Evolutionary conservation across 2,888 invertebrate species (phyloP), one percentile per base, ranked within the genome.

Genomic region (Drosophila maculinotata): DNA sequence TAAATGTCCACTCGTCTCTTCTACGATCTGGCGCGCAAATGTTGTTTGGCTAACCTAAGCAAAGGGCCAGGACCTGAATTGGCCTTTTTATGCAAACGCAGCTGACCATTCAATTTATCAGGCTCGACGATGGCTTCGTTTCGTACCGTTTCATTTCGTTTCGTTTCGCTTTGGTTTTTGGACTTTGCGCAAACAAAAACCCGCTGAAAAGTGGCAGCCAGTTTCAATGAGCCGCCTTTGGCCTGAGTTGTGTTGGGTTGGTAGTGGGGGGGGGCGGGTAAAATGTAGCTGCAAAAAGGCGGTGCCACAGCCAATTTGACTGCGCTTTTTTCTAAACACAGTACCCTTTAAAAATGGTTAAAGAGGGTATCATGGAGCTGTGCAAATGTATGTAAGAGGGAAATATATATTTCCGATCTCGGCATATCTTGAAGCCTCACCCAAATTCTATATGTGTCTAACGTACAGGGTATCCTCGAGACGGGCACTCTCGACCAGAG

Each of bases 91-190:
- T 86, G 72, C 72, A 66, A 77, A 72, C 84, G 74, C 71, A 79
- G 63, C 74, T 86, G 77, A 77, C 86, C 81, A 83, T 82, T 86
- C 84, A 79, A 82, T 82, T 86, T 81, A 86, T 82, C 81, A 82
- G 84, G 74, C 81, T 86, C 74, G 77, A 63, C 71, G 68, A 63
- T 62, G 64, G 68, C 47, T 66, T 51, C 57, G 31, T 36, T 47
- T 51, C 45, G 41, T 26, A 8, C 28, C 54, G 28, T 57, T 58
- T 56, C 28, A 59, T 35, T 51, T 45, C 54, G 31, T 30, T 54
- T 39, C 28, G 48, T 42, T 38, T 10, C 31, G 45, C 31, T 45
- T 45, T 45, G 45, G 52, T 42, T 60, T 65, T 74, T 45, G 14
- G 70, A 64, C 76, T 79, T 68, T 86, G 74, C 42, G 80, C 86